Evolutionary conservation across 2,797 vertebrate genomes (phyloP).

Genomic region (Propithecus perrieri): DNA sequence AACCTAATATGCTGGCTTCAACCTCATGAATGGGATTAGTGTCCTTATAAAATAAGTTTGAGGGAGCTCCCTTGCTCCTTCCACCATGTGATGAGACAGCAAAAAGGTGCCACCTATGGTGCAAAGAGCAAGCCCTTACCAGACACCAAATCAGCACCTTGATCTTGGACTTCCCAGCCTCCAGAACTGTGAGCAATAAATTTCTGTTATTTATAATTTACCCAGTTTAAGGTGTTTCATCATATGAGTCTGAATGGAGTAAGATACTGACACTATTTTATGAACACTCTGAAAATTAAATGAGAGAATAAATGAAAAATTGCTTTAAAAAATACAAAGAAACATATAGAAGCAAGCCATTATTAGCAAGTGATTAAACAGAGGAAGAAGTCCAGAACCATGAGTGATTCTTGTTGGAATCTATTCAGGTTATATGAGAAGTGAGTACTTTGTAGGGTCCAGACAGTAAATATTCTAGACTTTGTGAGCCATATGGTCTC

Average conservation of each 20-base stretch:
- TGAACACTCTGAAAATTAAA: neutral
- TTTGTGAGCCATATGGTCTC: neutral
- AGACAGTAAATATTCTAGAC: neutral
- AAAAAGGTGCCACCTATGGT: neutral
- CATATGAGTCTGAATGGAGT: neutral
- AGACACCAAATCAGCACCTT: neutral
- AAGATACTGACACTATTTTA: neutral
- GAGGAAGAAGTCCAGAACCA: neutral
- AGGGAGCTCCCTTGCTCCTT: neutral
- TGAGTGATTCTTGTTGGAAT: neutral
- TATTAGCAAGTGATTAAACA: neutral
- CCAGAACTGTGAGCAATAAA: neutral
- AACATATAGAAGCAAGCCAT: neutral
- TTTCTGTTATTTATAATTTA: neutral
- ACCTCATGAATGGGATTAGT: neutral
- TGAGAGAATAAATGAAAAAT: neutral
- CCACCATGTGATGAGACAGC: neutral
- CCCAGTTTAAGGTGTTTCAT: neutral
- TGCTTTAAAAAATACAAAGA: conserved; percentile 5
- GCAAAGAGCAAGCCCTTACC: neutral
- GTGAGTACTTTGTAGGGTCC: neutral
- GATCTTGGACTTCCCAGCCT: neutral
- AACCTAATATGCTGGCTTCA: neutral
- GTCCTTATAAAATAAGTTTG: neutral
- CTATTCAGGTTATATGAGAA: neutral